Evolutionary conservation across 2,797 vertebrate species (phyloP), one percentile per base, ranked within the genome.

Genomic region (Micropoecilia bifurca): DNA sequence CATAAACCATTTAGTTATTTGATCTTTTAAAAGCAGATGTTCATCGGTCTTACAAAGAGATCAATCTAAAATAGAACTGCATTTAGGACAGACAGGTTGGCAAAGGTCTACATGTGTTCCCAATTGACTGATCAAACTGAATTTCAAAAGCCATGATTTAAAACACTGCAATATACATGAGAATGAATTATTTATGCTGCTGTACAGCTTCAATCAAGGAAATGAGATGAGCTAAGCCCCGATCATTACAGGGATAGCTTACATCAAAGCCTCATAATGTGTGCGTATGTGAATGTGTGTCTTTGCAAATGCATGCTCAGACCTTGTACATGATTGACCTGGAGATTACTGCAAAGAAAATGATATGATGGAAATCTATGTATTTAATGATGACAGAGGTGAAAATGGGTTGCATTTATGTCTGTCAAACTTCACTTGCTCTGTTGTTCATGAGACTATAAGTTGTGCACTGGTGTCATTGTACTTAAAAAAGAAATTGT

Each of bases 191-290:
- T 97, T 96, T 94, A 98, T 96, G 95, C 93, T 91, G 80, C 76
- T 92, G 94, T 97, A 95, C 96, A 95, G 94, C 87, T 96, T 98
- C 97, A 96, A 97, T 97, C 95, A 97, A 95, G 95, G 94, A 96
- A 96, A 96, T 94, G 96, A 95, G 95, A 91, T 95, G 90, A 96
- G 92, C 91, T 89, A 93, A 88, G 94, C 95, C 91, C 95, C 94
- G 91, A 93, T 95, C 96, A 97, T 97, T 96, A 95, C 28, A 74
- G 85, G 82, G 90, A 90, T 80, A 87, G 90, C 90, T 92, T 85
- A 94, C 93, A 95, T 95, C 94, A 92, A 95, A 95, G 85, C 87
- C 88, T 93, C 94, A 90, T 95, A 96, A 96, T 96, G 89, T 94
- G 80, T 71, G 77, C 66, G 41, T 80, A 84, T 91, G 78, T 91